phyloP scores from a whole-genome alignment of 2,888 invertebrate genomes.

The Diplolepis rosae region DNA sequence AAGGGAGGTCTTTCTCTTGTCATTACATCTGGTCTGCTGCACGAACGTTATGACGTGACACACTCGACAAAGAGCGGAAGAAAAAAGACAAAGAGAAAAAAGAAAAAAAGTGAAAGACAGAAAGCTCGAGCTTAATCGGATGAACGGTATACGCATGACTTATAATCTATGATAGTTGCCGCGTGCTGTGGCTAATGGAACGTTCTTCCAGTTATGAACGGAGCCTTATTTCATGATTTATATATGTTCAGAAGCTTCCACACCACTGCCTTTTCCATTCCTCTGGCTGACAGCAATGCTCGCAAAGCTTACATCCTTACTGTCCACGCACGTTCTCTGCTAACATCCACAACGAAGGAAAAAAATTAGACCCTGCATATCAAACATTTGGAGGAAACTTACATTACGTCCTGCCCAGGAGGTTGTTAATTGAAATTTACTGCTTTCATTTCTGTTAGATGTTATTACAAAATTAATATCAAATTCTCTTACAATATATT shows the following conservation, averaged over 20 bases:
- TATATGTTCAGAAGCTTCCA: not conserved
- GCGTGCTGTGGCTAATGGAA: slow-evolving; percentile 3
- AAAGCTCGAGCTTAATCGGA: not conserved
- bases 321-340: not conserved
- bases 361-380: not conserved
- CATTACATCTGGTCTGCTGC: too few relatives aligned
- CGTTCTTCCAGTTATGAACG: slow-evolving; percentile 1
- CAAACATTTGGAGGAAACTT: not conserved
- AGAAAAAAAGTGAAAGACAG: not conserved
- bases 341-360: not conserved
- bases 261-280: not conserved
- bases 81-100: not conserved
- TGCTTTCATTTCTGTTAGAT: not conserved
- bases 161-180: too few relatives aligned
- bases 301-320: not conserved
- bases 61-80: not conserved
- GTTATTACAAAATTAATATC: too few relatives aligned
- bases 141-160: not conserved
- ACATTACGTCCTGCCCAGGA: not conserved
- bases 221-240: not conserved
- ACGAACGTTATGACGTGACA: not conserved
- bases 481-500: too few relatives aligned
- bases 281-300: not conserved
- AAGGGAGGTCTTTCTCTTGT: too few relatives aligned
- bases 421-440: not conserved